These are phyloP conservation scores for Falco naumanni DNA, from an alignment of 2,797 vertebrate species.

Conservation along the genomic window DNA sequence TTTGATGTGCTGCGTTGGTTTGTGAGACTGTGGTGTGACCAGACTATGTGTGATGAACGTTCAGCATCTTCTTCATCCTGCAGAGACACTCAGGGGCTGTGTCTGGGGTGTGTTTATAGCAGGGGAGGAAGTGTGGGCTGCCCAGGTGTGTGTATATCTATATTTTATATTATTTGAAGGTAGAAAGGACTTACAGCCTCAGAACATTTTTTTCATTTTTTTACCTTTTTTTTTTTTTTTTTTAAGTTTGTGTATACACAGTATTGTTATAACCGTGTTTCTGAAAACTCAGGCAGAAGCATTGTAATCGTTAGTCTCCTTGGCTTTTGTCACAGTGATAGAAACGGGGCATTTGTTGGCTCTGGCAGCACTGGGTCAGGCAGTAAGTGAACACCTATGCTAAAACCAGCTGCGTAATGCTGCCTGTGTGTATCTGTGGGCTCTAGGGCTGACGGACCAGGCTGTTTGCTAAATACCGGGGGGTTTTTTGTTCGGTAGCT, in stretches of 20 bases:
- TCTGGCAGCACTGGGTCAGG: not conserved
- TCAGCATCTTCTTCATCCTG: not conserved
- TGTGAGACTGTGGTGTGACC: not conserved
- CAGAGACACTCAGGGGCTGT: not conserved
- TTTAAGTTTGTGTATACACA: not conserved
- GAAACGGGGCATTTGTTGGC: not conserved
- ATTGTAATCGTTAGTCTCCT: not conserved
- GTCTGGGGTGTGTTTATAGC: not conserved
- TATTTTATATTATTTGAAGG: not conserved
- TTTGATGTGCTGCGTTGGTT: not conserved
- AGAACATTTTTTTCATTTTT: not conserved
- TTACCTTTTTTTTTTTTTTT: no score
- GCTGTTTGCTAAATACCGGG: not conserved
- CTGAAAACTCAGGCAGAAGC: not conserved
- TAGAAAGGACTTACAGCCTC: not conserved
- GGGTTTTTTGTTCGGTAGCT: not conserved
- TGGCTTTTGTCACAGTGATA: not conserved
- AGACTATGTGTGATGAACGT: not conserved
- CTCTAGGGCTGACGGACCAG: not conserved
- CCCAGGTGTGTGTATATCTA: not conserved
- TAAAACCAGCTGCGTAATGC: not conserved
- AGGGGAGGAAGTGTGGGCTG: not conserved
- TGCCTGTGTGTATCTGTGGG: not conserved
- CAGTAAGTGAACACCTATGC: accelerated
- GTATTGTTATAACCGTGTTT: not conserved